phyloP scores from a whole-genome alignment of 2,797 vertebrate species.

The Psittacula derbiana region DNA sequence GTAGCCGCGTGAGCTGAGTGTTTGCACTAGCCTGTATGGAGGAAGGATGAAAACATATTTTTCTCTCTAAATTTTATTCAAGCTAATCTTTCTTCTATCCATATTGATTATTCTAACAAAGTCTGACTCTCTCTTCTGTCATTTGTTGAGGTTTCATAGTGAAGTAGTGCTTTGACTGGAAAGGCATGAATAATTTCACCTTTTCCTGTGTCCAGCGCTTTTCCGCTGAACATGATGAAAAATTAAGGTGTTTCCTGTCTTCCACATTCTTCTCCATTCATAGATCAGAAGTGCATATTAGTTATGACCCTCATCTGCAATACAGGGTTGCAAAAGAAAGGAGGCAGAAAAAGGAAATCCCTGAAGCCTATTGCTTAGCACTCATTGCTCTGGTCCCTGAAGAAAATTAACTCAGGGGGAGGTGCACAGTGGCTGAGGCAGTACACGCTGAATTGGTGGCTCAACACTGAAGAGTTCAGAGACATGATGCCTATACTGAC shows the following conservation, averaged over 20 bases:
- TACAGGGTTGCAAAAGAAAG: not conserved
- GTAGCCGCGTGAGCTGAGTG: not conserved
- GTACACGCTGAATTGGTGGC: fast-evolving
- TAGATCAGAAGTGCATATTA: not conserved
- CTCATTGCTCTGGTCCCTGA: not conserved
- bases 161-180: not conserved
- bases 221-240: not conserved
- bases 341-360: not conserved
- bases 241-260: not conserved
- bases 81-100: not conserved
- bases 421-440: not conserved
- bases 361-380: not conserved
- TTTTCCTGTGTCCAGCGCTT: not conserved
- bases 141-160: not conserved
- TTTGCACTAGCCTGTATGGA: not conserved
- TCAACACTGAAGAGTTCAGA: not conserved
- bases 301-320: not conserved
- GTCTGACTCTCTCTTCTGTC: not conserved
- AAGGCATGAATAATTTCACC: not conserved
- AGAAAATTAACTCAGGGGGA: not conserved
- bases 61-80: not conserved
- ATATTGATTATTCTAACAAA: not conserved
- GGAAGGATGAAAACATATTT: not conserved
- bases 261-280: not conserved
- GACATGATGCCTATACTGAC: fast-evolving